phyloP scores from a whole-genome alignment of 2,888 invertebrate genomes.

The Hyppa rectilinea region DNA sequence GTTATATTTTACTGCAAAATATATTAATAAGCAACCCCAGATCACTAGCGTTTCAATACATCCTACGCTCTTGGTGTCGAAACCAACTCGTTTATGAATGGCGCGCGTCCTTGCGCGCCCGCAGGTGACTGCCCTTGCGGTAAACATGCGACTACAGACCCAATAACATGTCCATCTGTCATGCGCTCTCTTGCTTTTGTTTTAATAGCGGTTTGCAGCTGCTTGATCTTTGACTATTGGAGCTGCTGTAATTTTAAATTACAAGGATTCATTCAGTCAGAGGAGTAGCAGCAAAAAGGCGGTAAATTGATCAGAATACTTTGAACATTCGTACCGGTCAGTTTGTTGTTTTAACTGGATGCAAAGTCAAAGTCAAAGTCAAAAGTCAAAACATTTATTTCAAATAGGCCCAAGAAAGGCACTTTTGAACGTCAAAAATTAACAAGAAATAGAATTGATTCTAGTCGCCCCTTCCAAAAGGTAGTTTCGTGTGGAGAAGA shows the following conservation, averaged over 20 bases:
- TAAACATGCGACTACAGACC: conserved; percentile 63
- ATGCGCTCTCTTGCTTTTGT: conserved; percentile 47
- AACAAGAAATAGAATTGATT: no score
- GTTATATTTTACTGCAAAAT: neutral
- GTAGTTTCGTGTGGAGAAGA: no score
- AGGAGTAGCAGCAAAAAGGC: neutral
- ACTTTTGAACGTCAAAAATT: no score
- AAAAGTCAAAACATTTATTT: no score
- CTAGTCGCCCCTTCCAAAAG: no score
- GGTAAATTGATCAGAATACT: neutral
- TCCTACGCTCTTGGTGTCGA: conserved; percentile 41
- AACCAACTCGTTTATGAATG: conserved; percentile 75
- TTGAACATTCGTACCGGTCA: no score
- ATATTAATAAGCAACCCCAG: neutral
- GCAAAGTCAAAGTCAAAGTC: no score
- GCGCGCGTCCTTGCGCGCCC: conserved; percentile 73
- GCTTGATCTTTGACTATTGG: conserved; percentile 22
- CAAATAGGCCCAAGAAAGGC: no score
- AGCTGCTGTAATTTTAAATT: conserved; percentile 12
- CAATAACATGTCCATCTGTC: conserved; percentile 60
- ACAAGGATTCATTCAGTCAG: neutral
- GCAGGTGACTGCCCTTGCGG: conserved; percentile 71
- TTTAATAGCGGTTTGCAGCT: conserved; percentile 52
- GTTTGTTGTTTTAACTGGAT: no score
- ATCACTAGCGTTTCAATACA: neutral